A percentile compares a stretch with the other conserved stretches of the same genome.
Conservation (phyloP, 2,888 invertebrate species). For the Pseudolycoriella hygida region DNA sequence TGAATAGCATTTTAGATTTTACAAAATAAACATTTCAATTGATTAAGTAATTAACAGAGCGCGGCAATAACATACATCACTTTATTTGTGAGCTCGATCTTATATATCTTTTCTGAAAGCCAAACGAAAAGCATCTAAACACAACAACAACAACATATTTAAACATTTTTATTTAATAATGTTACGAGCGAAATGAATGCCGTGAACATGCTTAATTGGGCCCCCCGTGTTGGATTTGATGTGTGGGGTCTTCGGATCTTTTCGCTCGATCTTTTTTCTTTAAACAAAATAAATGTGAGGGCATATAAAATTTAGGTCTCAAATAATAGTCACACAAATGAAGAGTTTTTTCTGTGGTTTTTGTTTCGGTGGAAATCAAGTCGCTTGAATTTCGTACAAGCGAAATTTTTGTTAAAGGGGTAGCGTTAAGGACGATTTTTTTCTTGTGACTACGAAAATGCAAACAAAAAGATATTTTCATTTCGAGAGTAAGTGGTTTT, state of each 20-base stretch:
- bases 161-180: constrained; percentile 1
- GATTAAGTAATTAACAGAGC: constrained; percentile 6
- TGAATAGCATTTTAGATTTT: neutral
- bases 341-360: too few species aligned
- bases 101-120: constrained; percentile 5
- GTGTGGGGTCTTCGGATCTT: constrained; percentile 15
- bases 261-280: too few species aligned
- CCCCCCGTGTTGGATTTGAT: constrained; percentile 17
- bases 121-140: constrained; percentile 1
- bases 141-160: neutral
- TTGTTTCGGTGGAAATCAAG: too few species aligned
- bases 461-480: too few species aligned
- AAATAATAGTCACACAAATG: too few species aligned
- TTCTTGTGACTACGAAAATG: too few species aligned
- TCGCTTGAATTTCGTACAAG: too few species aligned
- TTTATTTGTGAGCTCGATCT: constrained; percentile 6
- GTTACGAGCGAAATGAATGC: constrained; percentile 14
- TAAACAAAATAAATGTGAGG: too few species aligned
- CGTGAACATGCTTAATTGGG: constrained; percentile 18
- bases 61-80: constrained; percentile 7
- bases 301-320: too few species aligned
- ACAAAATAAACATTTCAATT: constrained; percentile 5
- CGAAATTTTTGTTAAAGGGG: too few species aligned
- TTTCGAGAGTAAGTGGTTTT: too few species aligned
- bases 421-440: too few species aligned